These are phyloP conservation scores for Noctua janthe DNA, from an alignment of 2,888 invertebrate species.

Conservation along the genomic window DNA sequence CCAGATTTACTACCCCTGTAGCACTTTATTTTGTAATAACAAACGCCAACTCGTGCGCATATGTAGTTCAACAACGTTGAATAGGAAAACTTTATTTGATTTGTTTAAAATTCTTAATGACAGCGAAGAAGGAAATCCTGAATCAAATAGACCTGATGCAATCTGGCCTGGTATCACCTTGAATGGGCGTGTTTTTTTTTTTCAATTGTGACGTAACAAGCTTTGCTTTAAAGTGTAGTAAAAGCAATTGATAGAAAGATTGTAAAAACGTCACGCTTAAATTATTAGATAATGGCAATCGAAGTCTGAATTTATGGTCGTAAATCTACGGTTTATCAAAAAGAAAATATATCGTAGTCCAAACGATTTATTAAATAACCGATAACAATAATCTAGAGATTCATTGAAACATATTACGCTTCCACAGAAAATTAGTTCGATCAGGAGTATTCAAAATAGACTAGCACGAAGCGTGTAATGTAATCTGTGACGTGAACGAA, in stretches of 20 bases:
- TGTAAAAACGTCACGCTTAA: slow-evolving; percentile 29
- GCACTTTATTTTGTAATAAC: slow-evolving; percentile 33
- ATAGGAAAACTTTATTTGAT: slow-evolving; percentile 10
- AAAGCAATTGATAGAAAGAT: slow-evolving; percentile 21
- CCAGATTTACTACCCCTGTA: slow-evolving; percentile 27
- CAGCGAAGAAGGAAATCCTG: slow-evolving; percentile 43
- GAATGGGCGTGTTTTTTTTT: slow-evolving; percentile 13
- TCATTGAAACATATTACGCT: background rate
- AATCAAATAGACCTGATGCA: slow-evolving; percentile 37
- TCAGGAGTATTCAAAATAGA: background rate
- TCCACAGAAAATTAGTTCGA: background rate
- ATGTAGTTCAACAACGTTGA: slow-evolving; percentile 8
- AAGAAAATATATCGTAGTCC: slow-evolving; percentile 9
- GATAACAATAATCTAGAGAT: slow-evolving; percentile 6
- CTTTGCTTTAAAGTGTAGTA: slow-evolving; percentile 24
- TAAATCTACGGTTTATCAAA: slow-evolving; percentile 34
- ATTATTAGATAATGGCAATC: slow-evolving; percentile 34
- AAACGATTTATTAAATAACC: slow-evolving; percentile 15
- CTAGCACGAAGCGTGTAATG: background rate
- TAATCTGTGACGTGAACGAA: background rate
- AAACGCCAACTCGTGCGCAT: slow-evolving; percentile 11
- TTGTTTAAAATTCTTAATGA: slow-evolving; percentile 20
- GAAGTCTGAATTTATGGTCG: slow-evolving; percentile 28
- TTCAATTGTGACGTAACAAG: background rate
- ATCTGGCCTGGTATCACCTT: slow-evolving; percentile 33